Evolutionary conservation across 2,113 vertebrate genomes (phyloP), one percentile per base, ranked within the genome.

Genomic region (Ellobius talpinus): DNA sequence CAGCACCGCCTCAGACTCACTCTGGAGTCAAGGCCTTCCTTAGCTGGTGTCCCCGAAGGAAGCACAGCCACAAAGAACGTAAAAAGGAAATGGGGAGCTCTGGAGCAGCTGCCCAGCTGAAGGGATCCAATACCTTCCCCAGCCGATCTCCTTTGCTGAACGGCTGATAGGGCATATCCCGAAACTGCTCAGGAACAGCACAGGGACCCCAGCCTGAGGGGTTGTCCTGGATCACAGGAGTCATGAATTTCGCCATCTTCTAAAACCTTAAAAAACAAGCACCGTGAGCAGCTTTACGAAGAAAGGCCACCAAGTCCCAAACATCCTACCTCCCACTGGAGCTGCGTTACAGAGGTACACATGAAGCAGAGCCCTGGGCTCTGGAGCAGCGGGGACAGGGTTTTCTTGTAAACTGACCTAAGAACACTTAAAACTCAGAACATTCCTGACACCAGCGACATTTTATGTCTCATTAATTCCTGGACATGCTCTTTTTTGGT

Each of bases 91-190:
- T 0, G 39, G 7, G 36, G 19, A 58, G 0, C 0, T 0, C 24
- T 1, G 23, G 88, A 36, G 14, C 0, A 45, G 33, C 8, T 87
- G 26, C 5, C 21, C 12, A 47, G 26, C 63, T 2, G 31, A 12
- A 66, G 77, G 91, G 63, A 89, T 1, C 47, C 45, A 52, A 74
- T 97, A 99, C 99, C 99, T 99, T 99, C 76, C 99, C 99, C 61
- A 99, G 99, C 16, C 99, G 99, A 93, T 99, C 99, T 96, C 99
- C 99, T 98, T 99, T 99, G 96, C 99, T 99, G 98, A 99, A 99
- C 0, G 99, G 99, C 98, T 99, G 99, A 98, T 99, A 99, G 0
- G 99, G 99, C 99, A 99, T 99, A 95, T 99, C 99, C 97, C 99
- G 99, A 95, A 99, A 99, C 97, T 99, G 99, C 76, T 99, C 99